A percentile compares a stretch with the other conserved stretches of the same genome.
Conservation (phyloP, 2,888 invertebrate genomes). For the Tetragonula carbonaria region DNA sequence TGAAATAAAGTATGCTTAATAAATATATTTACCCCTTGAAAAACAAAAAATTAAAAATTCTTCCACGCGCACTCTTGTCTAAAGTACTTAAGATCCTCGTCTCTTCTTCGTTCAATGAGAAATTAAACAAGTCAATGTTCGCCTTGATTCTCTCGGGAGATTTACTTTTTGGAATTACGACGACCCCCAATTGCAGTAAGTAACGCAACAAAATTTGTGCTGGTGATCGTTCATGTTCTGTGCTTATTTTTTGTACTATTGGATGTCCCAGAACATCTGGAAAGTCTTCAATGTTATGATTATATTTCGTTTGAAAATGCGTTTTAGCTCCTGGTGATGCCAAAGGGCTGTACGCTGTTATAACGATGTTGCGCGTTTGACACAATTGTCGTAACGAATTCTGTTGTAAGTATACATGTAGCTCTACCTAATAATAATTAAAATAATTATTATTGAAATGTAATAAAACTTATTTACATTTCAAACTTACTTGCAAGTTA, state of each 20-base stretch:
- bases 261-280: constrained; percentile 88
- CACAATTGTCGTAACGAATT: constrained; percentile 87
- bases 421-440: constrained; percentile 85
- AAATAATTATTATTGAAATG: constrained; percentile 1
- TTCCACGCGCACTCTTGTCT: constrained; percentile 87
- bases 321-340: constrained; percentile 89
- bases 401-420: constrained; percentile 92
- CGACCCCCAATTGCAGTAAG: constrained; percentile 88
- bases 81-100: constrained; percentile 85
- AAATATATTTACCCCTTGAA: constrained; percentile 80
- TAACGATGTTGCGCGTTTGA: constrained; percentile 86
- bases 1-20: neutral
- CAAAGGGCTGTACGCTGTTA: constrained; percentile 90
- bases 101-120: constrained; percentile 86
- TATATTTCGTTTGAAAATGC: constrained; percentile 81
- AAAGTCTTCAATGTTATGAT: constrained; percentile 75
- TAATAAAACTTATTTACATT: neutral
- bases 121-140: constrained; percentile 89
- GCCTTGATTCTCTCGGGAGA: constrained; percentile 88
- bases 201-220: constrained; percentile 91
- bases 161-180: constrained; percentile 92
- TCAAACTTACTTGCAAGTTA: constrained; percentile 86
- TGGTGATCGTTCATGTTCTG: constrained; percentile 86
- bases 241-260: constrained; percentile 86
- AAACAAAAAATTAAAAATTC: constrained; percentile 88